These are phyloP conservation scores for Uria aalge DNA, from an alignment of 2,113 vertebrate genomes.

Conservation along the genomic window DNA sequence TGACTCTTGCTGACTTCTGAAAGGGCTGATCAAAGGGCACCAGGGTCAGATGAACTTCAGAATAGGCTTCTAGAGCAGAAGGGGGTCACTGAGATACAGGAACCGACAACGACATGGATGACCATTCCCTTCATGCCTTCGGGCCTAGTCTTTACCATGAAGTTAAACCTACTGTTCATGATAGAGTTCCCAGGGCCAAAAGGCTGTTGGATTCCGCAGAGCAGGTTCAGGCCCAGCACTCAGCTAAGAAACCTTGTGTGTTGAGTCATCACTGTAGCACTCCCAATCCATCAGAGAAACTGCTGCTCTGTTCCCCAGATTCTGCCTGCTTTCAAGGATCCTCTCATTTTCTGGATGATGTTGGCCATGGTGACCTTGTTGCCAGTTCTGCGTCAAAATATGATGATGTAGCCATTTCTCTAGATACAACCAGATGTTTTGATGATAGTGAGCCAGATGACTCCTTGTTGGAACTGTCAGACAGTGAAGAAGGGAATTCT, in stretches of 20 bases:
- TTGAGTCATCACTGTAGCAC: background rate
- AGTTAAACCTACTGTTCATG: background rate
- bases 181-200: background rate
- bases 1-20: conserved; percentile 22
- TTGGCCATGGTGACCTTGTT: background rate
- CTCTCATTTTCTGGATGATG: background rate
- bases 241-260: background rate
- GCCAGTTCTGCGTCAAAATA: background rate
- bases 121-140: background rate
- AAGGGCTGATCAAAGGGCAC: background rate
- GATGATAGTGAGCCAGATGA: conserved; percentile 63
- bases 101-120: conserved; percentile 13
- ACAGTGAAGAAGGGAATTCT: conserved; percentile 57
- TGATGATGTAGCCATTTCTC: conserved; percentile 1
- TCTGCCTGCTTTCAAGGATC: conserved; percentile 19
- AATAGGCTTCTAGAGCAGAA: conserved; percentile 4
- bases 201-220: background rate
- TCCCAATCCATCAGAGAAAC: background rate
- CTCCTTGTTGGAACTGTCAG: conserved; percentile 67
- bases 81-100: background rate
- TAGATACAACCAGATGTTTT: background rate
- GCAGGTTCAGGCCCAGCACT: background rate
- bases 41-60: background rate
- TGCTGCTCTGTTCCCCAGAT: background rate
- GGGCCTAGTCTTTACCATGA: background rate